phyloP scores from a whole-genome alignment of 2,113 vertebrate species.

The Percopsis transmontana region DNA sequence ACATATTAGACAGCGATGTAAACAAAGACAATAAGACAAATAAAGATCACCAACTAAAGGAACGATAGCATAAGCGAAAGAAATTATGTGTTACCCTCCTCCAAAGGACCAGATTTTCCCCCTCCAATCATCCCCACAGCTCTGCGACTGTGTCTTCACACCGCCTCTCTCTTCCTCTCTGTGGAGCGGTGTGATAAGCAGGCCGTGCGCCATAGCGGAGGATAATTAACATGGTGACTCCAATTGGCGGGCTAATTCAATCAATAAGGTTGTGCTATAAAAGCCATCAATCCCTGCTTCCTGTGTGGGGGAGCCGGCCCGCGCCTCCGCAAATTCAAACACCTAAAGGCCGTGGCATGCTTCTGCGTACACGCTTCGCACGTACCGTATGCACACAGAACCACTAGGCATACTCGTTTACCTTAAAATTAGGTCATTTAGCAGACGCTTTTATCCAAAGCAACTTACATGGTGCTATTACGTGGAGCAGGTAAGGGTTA shows the following conservation, averaged over 20 bases:
- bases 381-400: too few species aligned
- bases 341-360: too few species aligned
- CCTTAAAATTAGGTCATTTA: too few species aligned
- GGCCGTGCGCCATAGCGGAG: conserved; percentile 40
- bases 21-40: not conserved
- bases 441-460: too few species aligned
- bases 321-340: too few species aligned
- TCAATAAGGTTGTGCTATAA: conserved; percentile 42
- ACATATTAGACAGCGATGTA: not conserved
- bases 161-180: conserved; percentile 19
- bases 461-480: too few species aligned
- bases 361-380: too few species aligned
- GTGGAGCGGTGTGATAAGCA: conserved; percentile 33
- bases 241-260: conserved; percentile 39
- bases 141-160: not conserved
- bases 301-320: conserved; percentile 1
- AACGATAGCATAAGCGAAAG: not conserved
- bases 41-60: not conserved
- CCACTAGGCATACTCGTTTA: too few species aligned
- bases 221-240: conserved; percentile 46
- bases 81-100: not conserved
- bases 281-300: conserved; percentile 42
- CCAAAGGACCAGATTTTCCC: too few species aligned
- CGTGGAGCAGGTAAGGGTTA: too few species aligned
- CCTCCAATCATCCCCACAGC: not conserved